Evolutionary conservation across 92 coral and sea anemone species (phyloP), one percentile per base, ranked within the genome.

Genomic region (Heteractis magnifica): DNA sequence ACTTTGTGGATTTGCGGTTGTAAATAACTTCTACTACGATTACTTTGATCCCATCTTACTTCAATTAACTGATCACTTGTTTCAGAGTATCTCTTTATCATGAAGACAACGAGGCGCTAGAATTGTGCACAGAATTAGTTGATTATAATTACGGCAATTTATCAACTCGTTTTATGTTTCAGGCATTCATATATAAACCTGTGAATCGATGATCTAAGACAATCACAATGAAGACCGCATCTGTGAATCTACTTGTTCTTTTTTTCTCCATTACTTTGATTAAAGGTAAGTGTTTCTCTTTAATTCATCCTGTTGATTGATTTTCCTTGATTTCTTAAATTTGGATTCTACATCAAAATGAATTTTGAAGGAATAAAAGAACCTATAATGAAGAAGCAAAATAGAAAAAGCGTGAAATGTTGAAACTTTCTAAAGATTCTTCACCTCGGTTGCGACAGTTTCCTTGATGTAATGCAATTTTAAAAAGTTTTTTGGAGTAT

Each of bases 81-180:
- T 62, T 62, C 70, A 62, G 70, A 62, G 3, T 65, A 65, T 74
- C 52, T 9, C 49, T 74, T 74, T 53, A 74, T 51, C 15, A 14
- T 74, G 44, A 68, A 68, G 70, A 62, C 70, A 68, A 68, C 48
- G 44, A 21, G 73, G 73, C 73, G 73, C 73, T 68, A 26, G 73
- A 23, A 15, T 21, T 13, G 48, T 68, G 49, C 73, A 26, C 73
- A 68, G 70, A 62, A 62, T 62, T 68, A 48, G 12, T 68, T 68
- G 49, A 20, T 68, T 68, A 34, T 34, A 64, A 16, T 16, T 16
- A 68, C 23, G 73, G 14, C 49, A 34, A 34, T 34, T 68, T 23
- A 68, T 68, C 6, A 62, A 18, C 49, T 4, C 73, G 44, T 68
- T 48, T 68, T 68, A 68, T 68, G 16, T 68, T 68, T 68, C 73